Evolutionary conservation across 2,888 invertebrate genomes (phyloP).

Genomic region (Volucella bombylans): DNA sequence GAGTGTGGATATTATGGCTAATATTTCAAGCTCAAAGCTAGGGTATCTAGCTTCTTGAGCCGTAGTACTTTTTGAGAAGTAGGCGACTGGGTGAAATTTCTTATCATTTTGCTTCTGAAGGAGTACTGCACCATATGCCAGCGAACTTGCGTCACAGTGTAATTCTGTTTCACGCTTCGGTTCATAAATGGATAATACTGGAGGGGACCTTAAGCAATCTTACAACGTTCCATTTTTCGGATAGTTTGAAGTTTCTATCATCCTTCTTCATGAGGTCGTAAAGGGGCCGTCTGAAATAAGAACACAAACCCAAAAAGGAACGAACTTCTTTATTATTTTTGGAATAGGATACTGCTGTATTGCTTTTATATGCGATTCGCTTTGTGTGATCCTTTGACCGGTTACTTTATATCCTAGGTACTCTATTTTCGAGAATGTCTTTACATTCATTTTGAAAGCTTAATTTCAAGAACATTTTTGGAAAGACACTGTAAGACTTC

Average conservation of each 20-base stretch:
- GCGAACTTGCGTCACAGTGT: slow-evolving; percentile 76
- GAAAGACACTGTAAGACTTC: not conserved
- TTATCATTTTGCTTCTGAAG: slow-evolving; percentile 73
- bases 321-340: slow-evolving; percentile 12
- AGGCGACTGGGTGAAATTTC: slow-evolving; percentile 76
- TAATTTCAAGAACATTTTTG: slow-evolving; percentile 6
- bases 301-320: slow-evolving; percentile 19
- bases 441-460: slow-evolving; percentile 8
- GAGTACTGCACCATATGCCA: slow-evolving; percentile 76
- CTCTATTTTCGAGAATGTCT: slow-evolving; percentile 11
- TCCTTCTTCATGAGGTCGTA: too few species aligned
- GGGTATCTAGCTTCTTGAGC: slow-evolving; percentile 73
- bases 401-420: slow-evolving; percentile 15
- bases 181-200: slow-evolving; percentile 76
- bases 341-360: slow-evolving; percentile 19
- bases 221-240: not conserved
- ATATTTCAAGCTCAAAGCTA: slow-evolving; percentile 76
- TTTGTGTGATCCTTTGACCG: not conserved
- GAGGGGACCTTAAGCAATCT: slow-evolving; percentile 41
- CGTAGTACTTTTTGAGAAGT: slow-evolving; percentile 76
- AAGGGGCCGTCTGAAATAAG: too few species aligned
- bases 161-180: slow-evolving; percentile 74
- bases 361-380: slow-evolving; percentile 3
- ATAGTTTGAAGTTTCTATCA: too few species aligned
- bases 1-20: slow-evolving; percentile 75